Conservation (phyloP, 2,113 vertebrate species). For the Leuciscus idus region DNA sequence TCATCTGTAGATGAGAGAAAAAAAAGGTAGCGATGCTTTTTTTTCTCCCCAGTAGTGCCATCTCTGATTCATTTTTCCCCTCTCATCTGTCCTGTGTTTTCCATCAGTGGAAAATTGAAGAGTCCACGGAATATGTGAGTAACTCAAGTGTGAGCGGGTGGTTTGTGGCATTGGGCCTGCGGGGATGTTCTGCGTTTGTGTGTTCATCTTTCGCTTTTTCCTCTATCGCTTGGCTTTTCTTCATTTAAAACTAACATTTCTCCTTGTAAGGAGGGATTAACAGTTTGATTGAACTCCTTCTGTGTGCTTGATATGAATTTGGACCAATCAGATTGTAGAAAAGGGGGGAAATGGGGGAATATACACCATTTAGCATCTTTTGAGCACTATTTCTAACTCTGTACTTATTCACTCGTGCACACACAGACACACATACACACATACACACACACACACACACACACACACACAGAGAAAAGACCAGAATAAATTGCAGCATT, state of each 20-base stretch:
- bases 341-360: not conserved
- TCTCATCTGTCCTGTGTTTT: conserved; percentile 75
- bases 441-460: not conserved
- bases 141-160: conserved; percentile 77
- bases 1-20: conserved; percentile 65
- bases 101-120: conserved; percentile 88
- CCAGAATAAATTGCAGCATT: conserved; percentile 33
- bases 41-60: conserved; percentile 52
- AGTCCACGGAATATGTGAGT: conserved; percentile 89
- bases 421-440: not conserved
- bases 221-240: conserved; percentile 32
- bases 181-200: conserved; percentile 65
- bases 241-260: conserved; percentile 62
- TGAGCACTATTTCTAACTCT: not conserved
- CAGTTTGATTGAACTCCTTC: conserved; percentile 12
- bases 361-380: not conserved
- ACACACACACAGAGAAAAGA: not conserved
- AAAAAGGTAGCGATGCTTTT: conserved; percentile 60
- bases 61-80: conserved; percentile 62
- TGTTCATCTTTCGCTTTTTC: conserved; percentile 40
- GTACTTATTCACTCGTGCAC: not conserved
- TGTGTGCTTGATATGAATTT: conserved; percentile 28
- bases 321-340: conserved; percentile 21
- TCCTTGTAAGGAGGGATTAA: conserved; percentile 24
- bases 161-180: conserved; percentile 67